Evolutionary conservation across 1,140 invertebrate genomes (phyloP).

Genomic region (Galleria mellonella): DNA sequence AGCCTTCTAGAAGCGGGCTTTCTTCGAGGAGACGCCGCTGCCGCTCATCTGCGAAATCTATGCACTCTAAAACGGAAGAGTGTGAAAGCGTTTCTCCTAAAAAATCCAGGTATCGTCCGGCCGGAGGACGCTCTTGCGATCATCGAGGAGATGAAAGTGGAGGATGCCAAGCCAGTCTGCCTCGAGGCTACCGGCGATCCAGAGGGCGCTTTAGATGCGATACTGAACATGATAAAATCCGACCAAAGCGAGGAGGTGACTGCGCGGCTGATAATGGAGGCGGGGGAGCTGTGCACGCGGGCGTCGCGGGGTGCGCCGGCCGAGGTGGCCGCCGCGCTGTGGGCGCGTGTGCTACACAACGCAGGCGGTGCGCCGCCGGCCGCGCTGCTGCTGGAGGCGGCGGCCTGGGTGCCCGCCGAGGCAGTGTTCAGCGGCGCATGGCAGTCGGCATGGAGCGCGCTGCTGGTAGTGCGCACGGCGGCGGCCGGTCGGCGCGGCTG

Average conservation of each 20-base stretch:
- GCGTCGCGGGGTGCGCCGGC: constrained; percentile 31
- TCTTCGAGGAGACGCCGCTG: constrained; percentile 42
- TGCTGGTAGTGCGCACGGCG: constrained; percentile 26
- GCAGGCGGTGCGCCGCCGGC: constrained; percentile 28
- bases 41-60: constrained; percentile 43
- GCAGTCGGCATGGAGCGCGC: constrained; percentile 26
- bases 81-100: constrained; percentile 39
- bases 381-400: constrained; percentile 39
- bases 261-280: constrained; percentile 18
- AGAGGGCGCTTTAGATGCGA: constrained; percentile 31
- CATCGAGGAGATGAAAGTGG: constrained; percentile 33
- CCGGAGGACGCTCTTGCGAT: constrained; percentile 56
- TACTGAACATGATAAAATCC: constrained; percentile 21
- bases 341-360: constrained; percentile 34
- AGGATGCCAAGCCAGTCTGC: constrained; percentile 48
- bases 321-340: constrained; percentile 38
- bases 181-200: constrained; percentile 55
- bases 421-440: constrained; percentile 30
- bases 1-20: constrained; percentile 41
- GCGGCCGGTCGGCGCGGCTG: constrained; percentile 25
- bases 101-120: constrained; percentile 40
- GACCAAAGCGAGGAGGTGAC: constrained; percentile 12
- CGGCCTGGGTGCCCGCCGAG: constrained; percentile 36
- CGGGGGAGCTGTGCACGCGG: constrained; percentile 42
- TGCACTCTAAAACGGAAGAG: constrained; percentile 30